These are phyloP conservation scores for Chaetodon trifascialis DNA, from an alignment of 2,113 vertebrate genomes.

Conservation along the genomic window DNA sequence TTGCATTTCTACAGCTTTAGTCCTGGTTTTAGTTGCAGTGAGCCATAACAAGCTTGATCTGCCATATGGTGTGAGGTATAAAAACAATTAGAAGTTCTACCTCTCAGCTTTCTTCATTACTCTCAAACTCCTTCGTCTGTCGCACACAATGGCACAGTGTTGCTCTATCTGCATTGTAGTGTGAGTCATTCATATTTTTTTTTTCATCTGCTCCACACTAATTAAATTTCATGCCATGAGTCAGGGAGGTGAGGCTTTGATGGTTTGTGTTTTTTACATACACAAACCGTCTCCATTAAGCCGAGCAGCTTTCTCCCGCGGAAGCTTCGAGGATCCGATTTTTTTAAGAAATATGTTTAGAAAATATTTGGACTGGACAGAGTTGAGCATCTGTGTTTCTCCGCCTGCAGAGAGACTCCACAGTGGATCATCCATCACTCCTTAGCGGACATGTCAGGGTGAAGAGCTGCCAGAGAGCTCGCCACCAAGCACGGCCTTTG, in stretches of 20 bases:
- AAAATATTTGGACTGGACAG: conserved; percentile 38
- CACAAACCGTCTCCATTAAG: conserved; percentile 10
- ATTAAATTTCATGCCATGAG: conserved; percentile 27
- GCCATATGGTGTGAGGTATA: conserved; percentile 35
- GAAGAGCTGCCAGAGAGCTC: conserved; percentile 64
- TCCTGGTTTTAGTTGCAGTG: conserved; percentile 20
- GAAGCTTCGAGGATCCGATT: conserved; percentile 1
- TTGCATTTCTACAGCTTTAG: conserved; percentile 12
- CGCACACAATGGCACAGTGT: neutral
- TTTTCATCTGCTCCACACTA: conserved; percentile 3
- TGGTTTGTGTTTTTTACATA: conserved; percentile 34
- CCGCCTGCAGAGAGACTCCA: conserved; percentile 57
- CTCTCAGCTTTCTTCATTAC: conserved; percentile 27
- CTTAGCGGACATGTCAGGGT: conserved; percentile 63
- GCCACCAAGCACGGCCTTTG: conserved; percentile 27
- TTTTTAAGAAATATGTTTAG: conserved; percentile 38
- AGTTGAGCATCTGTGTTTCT: conserved; percentile 60
- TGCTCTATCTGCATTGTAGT: conserved; percentile 10
- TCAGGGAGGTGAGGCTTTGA: conserved; percentile 27
- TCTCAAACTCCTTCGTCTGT: conserved; percentile 12
- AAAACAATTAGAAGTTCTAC: conserved; percentile 39
- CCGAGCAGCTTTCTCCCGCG: neutral
- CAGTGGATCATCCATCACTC: conserved; percentile 68
- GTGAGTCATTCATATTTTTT: conserved; percentile 14
- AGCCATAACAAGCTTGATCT: conserved; percentile 52